Evolutionary conservation across 37 sponge, comb jelly and placozoan genomes (phyloP).

Genomic region (Amphimedon queenslandica): DNA sequence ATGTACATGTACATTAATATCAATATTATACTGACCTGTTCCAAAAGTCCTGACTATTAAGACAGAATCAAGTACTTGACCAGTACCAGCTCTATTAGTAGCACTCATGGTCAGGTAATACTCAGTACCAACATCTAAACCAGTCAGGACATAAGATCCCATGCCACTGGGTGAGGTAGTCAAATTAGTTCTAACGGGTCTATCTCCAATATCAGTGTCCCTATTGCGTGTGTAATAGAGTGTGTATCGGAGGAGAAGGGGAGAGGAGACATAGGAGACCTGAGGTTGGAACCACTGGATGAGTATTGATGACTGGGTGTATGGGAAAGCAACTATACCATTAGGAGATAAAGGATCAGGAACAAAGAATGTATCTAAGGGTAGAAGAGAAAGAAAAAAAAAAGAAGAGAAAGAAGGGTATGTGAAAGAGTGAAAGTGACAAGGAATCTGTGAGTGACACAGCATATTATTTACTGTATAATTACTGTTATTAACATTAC

Average conservation of each 20-base stretch:
- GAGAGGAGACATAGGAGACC: background rate
- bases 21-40: too few species aligned
- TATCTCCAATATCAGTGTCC: background rate
- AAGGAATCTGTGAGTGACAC: too few species aligned
- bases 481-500: too few species aligned
- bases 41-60: background rate
- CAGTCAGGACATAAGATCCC: background rate
- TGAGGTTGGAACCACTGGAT: background rate
- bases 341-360: too few species aligned
- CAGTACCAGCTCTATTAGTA: background rate
- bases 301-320: background rate
- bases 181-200: background rate
- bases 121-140: background rate
- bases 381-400: background rate
- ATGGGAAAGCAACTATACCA: background rate
- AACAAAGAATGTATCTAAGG: too few species aligned
- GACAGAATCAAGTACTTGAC: background rate
- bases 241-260: background rate
- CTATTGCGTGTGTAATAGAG: background rate
- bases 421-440: too few species aligned
- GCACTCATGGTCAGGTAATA: background rate
- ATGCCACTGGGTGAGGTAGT: background rate
- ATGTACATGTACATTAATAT: too few species aligned
- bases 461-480: too few species aligned
- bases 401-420: background rate